These are phyloP conservation scores for Onychomys arenicola DNA, from an alignment of 2,797 vertebrate species.

Conservation along the genomic window DNA sequence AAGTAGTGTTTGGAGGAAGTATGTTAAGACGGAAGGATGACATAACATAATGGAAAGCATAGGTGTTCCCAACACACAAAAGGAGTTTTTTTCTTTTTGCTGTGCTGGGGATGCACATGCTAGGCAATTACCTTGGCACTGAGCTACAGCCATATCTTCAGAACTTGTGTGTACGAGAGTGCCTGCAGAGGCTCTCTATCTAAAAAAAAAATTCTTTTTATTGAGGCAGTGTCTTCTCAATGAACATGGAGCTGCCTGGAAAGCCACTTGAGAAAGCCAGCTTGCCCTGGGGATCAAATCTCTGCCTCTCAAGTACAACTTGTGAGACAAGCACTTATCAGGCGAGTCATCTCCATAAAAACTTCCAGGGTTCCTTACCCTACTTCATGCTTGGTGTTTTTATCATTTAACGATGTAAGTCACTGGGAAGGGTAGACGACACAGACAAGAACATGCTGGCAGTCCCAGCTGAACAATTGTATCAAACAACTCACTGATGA, in stretches of 20 bases:
- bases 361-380: neutral
- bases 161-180: neutral
- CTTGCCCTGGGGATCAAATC: neutral
- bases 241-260: neutral
- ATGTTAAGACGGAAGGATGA: slow-evolving; percentile 41
- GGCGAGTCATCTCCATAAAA: neutral
- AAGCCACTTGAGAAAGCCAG: neutral
- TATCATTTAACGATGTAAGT: slow-evolving; percentile 20
- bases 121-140: neutral
- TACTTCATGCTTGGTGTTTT: neutral
- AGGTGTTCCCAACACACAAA: neutral
- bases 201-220: too few relatives aligned
- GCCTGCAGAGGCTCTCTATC: neutral
- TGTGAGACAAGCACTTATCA: neutral
- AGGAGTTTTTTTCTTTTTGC: neutral
- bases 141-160: too few relatives aligned
- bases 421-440: neutral
- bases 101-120: neutral
- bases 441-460: slow-evolving; percentile 34
- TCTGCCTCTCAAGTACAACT: neutral
- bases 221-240: neutral
- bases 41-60: slow-evolving; percentile 51
- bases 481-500: slow-evolving; percentile 23
- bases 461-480: slow-evolving; percentile 25
- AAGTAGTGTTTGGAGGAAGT: slow-evolving; percentile 36